A percentile compares a stretch with the other conserved stretches of the same genome.
Evolutionary conservation across 1,140 invertebrate species (phyloP).

Genomic region (Drosophila obscura): DNA sequence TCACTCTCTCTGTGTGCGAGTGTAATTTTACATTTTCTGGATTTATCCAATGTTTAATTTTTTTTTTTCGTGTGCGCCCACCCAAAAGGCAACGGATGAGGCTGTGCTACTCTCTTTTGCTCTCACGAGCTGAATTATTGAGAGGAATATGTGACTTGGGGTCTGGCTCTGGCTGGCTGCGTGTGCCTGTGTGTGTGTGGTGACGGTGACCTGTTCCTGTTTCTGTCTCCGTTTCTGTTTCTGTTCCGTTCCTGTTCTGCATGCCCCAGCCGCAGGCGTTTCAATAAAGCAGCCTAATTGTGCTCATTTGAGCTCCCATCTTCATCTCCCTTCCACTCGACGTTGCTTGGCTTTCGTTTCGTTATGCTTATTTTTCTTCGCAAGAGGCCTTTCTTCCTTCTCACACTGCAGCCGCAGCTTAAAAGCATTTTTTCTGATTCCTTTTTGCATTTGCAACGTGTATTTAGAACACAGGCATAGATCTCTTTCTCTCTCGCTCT

Average conservation of each 20-base stretch:
- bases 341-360: constrained; percentile 33
- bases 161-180: constrained; percentile 11
- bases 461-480: constrained; percentile 72
- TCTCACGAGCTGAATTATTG: constrained; percentile 74
- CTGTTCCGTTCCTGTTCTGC: constrained; percentile 44
- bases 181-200: constrained; percentile 12
- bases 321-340: constrained; percentile 26
- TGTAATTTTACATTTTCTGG: constrained; percentile 82
- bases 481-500: constrained; percentile 25
- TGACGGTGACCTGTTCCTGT: constrained; percentile 69
- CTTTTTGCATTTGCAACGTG: constrained; percentile 73
- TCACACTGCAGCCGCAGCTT: constrained; percentile 55
- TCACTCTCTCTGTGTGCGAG: constrained; percentile 40
- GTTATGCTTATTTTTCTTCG: constrained; percentile 25
- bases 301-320: constrained; percentile 73
- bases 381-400: too few species aligned
- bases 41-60: constrained; percentile 82
- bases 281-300: constrained; percentile 81
- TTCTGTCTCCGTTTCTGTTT: constrained; percentile 46
- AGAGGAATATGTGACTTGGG: constrained; percentile 71
- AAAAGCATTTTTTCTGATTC: constrained; percentile 62
- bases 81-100: constrained; percentile 55
- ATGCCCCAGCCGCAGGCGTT: constrained; percentile 38
- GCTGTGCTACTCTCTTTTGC: constrained; percentile 39
- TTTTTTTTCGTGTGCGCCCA: constrained; percentile 66